Conservation (phyloP, 2,888 invertebrate genomes). For the Subacronicta megacephala region DNA sequence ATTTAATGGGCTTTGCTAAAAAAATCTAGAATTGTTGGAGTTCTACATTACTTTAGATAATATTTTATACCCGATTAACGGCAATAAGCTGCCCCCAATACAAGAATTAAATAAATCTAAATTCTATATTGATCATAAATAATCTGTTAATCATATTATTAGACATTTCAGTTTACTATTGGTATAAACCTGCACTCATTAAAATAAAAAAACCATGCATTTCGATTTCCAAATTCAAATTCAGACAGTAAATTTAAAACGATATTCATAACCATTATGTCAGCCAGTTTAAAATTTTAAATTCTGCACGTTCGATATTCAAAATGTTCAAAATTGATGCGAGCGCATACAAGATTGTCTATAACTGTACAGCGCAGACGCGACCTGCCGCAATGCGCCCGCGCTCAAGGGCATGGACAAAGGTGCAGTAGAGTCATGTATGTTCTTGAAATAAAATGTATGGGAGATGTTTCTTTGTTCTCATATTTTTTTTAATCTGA, state of each 20-base stretch:
- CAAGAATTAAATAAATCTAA: no score
- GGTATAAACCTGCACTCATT: no score
- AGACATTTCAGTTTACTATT: no score
- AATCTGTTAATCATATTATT: no score
- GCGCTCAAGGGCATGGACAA: conserved; percentile 78
- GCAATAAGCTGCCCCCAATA: no score
- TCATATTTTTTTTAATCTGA: neutral
- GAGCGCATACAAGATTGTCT: conserved; percentile 55
- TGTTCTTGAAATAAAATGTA: neutral
- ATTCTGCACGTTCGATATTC: conserved; percentile 44
- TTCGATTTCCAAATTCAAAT: conserved; percentile 1
- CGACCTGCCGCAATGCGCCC: conserved; percentile 85
- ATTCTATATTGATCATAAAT: no score
- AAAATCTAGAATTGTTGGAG: no score
- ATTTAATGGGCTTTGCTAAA: no score
- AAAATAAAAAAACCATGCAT: no score
- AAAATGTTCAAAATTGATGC: conserved; percentile 41
- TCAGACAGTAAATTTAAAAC: conserved; percentile 10
- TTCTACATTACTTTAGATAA: no score
- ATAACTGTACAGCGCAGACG: conserved; percentile 72
- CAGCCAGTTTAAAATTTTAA: conserved; percentile 38
- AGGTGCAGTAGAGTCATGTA: conserved; percentile 21
- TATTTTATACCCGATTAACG: no score
- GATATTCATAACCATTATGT: conserved; percentile 6
- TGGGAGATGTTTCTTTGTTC: conserved; percentile 5